Base-by-base conservation (phyloP, 2,113 vertebrate genomes). In the Laticauda colubrina region DNA sequence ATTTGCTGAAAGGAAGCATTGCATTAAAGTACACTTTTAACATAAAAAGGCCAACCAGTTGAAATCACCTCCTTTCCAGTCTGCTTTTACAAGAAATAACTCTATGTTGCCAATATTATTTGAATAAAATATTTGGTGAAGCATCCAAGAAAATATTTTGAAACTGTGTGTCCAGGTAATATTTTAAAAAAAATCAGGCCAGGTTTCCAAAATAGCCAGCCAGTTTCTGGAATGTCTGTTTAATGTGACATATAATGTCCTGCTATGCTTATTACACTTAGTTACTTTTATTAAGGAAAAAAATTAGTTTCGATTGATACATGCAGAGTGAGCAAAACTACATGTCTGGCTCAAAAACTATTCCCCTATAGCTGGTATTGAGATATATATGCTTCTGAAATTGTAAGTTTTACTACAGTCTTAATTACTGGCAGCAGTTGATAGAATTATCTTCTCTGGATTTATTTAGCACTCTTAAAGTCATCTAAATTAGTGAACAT, bases 1-100 rank as follows among this genome's bases (percentile, higher is more conserved):
- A 86, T 86, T 85, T 86, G 92, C 55, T 90, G 69, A 51, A 93
- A 93, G 55, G 88, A 90, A 93, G 88, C 69, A 53, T 89, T 93
- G 75, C 69, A 3, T 93, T 59, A 86, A 59, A 90, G 45, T 86
- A 85, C 55, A 93, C 51, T 26, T 85, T 85, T 45, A 57, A 57
- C 53, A 85, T 34, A 51, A 88, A 92, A 85, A 61, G 43, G 7
- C 55, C 26, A 45, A 86, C 61, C 92, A 89, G 20, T 54, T 24
- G n/a, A 54, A 9, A 45, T 29, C 3, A 2, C 53, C 26, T 29
- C 85, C 26, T 14, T 20, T 45, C 91, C 90, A 34, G 43, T 20
- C 91, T 92, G n/a, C 21, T 64, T 92, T 51, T 93, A 59, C 24
- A 85, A 86, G 92, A n/a, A 43, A 15, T 89, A 29, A 90, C 55